A percentile compares a stretch with the other conserved stretches of the same genome.
Conservation (phyloP, 2,888 invertebrate genomes). For the Phorcus lineatus region DNA sequence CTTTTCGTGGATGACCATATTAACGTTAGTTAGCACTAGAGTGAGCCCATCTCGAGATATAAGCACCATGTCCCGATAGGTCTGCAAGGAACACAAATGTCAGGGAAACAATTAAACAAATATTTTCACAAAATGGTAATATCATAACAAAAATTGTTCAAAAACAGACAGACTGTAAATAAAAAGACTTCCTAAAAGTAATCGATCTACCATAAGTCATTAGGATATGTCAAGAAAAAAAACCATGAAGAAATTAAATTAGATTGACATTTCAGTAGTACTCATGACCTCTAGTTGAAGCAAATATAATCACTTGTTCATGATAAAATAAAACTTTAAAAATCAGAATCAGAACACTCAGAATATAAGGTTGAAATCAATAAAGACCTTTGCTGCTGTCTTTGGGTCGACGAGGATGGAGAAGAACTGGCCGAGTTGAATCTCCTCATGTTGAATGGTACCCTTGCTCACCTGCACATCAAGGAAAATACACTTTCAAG, state of each 20-base stretch:
- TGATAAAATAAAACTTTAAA: too few species aligned
- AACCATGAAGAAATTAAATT: too few species aligned
- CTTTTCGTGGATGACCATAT: constrained; percentile 90
- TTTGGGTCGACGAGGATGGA: constrained; percentile 90
- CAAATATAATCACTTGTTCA: too few species aligned
- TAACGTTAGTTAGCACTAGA: constrained; percentile 87
- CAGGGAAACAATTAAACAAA: too few species aligned
- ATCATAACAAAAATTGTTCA: constrained; percentile 2
- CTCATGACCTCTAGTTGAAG: too few species aligned
- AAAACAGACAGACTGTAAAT: not conserved
- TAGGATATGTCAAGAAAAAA: too few species aligned
- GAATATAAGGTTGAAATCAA: too few species aligned
- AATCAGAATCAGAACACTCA: too few species aligned
- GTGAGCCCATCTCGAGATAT: constrained; percentile 92
- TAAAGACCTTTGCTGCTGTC: constrained; percentile 68
- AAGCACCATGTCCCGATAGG: constrained; percentile 92
- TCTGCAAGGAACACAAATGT: constrained; percentile 76
- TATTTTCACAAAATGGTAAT: not conserved
- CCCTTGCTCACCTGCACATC: constrained; percentile 82
- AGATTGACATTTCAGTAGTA: too few species aligned
- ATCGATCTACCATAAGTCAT: too few species aligned
- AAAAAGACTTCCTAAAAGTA: too few species aligned
- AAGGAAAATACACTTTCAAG: not conserved
- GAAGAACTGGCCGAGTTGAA: constrained; percentile 91
- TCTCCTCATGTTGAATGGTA: constrained; percentile 89